Base-by-base conservation (phyloP, 2,888 invertebrate genomes). In the Helicoverpa assulta region DNA sequence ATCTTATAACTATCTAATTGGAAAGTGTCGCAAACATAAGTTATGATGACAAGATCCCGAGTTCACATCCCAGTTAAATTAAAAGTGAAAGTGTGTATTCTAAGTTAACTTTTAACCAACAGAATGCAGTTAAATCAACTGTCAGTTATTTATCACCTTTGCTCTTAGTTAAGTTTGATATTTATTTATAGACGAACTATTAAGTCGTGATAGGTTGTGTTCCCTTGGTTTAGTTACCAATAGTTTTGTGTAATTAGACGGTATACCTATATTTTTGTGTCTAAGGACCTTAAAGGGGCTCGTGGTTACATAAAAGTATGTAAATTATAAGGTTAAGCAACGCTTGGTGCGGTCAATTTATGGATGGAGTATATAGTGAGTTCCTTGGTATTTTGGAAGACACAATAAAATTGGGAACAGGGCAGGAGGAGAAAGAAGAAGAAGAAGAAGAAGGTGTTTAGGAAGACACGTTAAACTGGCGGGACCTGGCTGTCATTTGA, bases 161-260 rank as follows among this genome's bases (percentile, higher is more conserved):
- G 8, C 16, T 21, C 16, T 50, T 56, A 26, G 37, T 56, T 40
- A 52, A 52, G 55, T 60, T 58, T 19, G 37, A 73, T 73, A 60
- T 59, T 73, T 74, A 68, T 57, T 47, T 40, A 40, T 40, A 56
- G 16, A 29, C 19, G 53, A 19, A 5, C 33, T 37, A 18, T 7
- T 40, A 8, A 21, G 14, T 73, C 74, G 68, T 74, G 72, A 73
- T 57, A 73, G 74, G 74, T 73, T 68, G 56, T 8, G 52, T 68
- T 73, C 72, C 68, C 72, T 74, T 10, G 47, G 43, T 16, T 26
- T 18, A n/a, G 50, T 55, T 16, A 58, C 40, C 19, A 37, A 10
- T 3, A 29, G 1, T 33, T 16, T 52, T 55, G 0, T 65, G 10
- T 57, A 71, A 66, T 66, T 40, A 50, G 1, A 50, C 10, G 16